phyloP scores from a whole-genome alignment of 2,113 vertebrate genomes.

The Dipodomys merriami region DNA sequence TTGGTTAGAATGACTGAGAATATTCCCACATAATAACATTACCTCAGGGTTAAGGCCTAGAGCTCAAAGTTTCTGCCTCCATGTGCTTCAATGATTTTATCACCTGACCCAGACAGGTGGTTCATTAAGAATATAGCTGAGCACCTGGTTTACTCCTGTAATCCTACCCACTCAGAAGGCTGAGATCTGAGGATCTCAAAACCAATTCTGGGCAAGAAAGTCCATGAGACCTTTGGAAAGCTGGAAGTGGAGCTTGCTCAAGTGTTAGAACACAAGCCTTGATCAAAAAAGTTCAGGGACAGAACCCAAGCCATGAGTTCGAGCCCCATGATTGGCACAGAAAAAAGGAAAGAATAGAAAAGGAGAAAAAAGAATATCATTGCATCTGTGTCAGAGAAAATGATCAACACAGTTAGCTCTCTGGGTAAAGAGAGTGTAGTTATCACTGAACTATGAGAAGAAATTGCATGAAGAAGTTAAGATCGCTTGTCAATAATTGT shows the following conservation, averaged over 20 bases:
- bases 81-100: neutral
- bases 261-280: no score
- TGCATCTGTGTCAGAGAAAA: neutral
- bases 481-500: neutral
- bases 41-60: neutral
- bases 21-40: neutral
- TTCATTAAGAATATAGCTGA: neutral
- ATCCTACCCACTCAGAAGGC: no score
- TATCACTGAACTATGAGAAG: neutral
- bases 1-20: neutral
- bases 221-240: no score
- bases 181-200: no score
- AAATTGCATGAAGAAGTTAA: neutral
- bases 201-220: no score
- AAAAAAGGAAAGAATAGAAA: no score
- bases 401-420: neutral
- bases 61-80: neutral
- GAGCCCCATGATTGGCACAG: no score
- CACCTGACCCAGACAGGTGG: neutral
- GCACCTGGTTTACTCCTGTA: no score
- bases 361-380: neutral
- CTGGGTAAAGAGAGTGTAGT: neutral
- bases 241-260: no score
- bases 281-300: no score
- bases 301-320: no score